Conservation (phyloP, 2,888 invertebrate genomes). For the Pharmacophagus antenor region DNA sequence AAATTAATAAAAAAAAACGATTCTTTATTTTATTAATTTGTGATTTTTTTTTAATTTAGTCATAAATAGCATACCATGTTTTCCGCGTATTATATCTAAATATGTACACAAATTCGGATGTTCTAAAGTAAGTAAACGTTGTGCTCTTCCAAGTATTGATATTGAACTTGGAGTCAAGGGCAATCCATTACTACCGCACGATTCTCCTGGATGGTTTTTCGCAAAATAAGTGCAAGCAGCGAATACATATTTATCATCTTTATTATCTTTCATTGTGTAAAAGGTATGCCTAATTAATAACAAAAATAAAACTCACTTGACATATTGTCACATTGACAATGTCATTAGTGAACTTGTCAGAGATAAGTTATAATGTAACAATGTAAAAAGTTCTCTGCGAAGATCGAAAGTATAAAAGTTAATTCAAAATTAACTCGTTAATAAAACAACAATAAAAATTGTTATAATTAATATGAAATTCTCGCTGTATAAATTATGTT, state of each 20-base stretch:
- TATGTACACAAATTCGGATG: slow-evolving; percentile 93
- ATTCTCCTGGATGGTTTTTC: slow-evolving; percentile 92
- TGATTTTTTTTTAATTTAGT: neutral
- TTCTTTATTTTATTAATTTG: neutral
- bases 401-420: too few relatives aligned
- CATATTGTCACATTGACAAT: neutral
- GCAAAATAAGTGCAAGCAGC: slow-evolving; percentile 96
- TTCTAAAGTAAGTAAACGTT: slow-evolving; percentile 87
- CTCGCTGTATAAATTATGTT: too few relatives aligned
- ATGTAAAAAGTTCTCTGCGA: too few relatives aligned
- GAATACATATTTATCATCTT: slow-evolving; percentile 63
- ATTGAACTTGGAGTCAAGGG: slow-evolving; percentile 98
- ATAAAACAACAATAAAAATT: too few relatives aligned
- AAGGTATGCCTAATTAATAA: neutral
- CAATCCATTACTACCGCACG: slow-evolving; percentile 96
- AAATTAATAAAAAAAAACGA: neutral
- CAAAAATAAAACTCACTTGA: slow-evolving; percentile 1
- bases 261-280: slow-evolving; percentile 33
- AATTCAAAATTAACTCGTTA: too few relatives aligned
- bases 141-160: slow-evolving; percentile 94
- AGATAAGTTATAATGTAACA: too few relatives aligned
- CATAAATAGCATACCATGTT: slow-evolving; percentile 89
- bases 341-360: neutral
- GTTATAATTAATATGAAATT: too few relatives aligned
- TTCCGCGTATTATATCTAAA: slow-evolving; percentile 94